These are phyloP conservation scores for Heliocidaris erythrogramma DNA, from an alignment of 35 echinoderm and acorn worm species.

Conservation along the genomic window DNA sequence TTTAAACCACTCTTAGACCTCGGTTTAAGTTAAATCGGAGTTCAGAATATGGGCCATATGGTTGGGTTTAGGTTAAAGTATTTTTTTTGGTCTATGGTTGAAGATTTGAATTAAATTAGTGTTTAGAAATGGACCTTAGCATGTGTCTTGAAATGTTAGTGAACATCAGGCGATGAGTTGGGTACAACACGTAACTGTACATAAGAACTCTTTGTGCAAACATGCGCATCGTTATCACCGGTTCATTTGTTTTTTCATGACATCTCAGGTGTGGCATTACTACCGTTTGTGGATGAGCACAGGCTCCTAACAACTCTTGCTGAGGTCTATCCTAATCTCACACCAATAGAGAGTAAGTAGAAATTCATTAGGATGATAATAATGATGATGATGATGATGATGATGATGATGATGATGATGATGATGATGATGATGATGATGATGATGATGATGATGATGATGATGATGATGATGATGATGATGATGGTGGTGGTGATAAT, in stretches of 20 bases:
- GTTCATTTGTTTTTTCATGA: not conserved
- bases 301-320: conserved; percentile 67
- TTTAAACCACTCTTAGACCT: too few species aligned
- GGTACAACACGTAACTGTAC: too few species aligned
- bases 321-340: conserved; percentile 79
- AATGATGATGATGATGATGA: not conserved
- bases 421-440: conserved; percentile 9
- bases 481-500: not conserved
- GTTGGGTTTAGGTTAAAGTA: too few species aligned
- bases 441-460: conserved; percentile 40
- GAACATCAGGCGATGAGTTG: too few species aligned
- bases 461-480: not conserved
- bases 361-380: not conserved
- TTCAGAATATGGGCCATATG: too few species aligned
- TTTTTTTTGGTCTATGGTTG: too few species aligned
- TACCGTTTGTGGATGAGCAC: conserved; percentile 98
- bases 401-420: conserved; percentile 16
- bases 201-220: not conserved
- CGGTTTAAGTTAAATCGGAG: too few species aligned
- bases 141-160: too few species aligned
- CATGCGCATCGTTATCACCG: not conserved
- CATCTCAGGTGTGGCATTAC: conserved; percentile 75
- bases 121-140: too few species aligned
- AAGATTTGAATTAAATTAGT: too few species aligned
- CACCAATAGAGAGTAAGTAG: conserved; percentile 81